Base-by-base conservation (phyloP, 2,888 invertebrate species). In the Dicyrtomina minuta region DNA sequence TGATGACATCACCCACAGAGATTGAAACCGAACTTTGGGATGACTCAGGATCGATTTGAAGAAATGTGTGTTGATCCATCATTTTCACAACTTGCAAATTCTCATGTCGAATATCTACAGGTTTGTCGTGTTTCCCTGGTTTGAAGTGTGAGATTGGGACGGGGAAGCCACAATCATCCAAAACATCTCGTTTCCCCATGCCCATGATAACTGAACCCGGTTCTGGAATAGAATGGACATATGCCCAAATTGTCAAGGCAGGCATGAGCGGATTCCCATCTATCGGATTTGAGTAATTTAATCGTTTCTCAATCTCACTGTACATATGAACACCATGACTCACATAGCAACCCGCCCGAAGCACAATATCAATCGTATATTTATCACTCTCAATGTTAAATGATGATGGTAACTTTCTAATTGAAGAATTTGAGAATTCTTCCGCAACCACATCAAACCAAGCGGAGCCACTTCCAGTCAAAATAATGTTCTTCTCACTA, bases 61-160 rank as follows among this genome's bases (percentile, higher is more conserved):
- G 49, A 66, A 71, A 77, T 13, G 72, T 44, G 46, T 77, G 76
- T 59, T 77, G 76, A 62, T 77, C 76, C 76, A 77, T 77, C 68
- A 75, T 70, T 27, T 71, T 71, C n/a, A 51, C 51, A 22, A 75
- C 56, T 44, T 60, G 62, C 76, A 72, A 75, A 12, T n/a, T n/a
- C n/a, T 60, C 12, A 4, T 33, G 8, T 43, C 43, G 58, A 13
- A 56, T 51, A 49, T 17, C 26, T 56, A 26, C n/a, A 13, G 66
- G 51, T 62, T 55, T 44, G n/a, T 3, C 43, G 49, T 62, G 33
- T 12, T 4, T 2, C 2, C 22, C 43, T 17, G 69, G 69, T 27
- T 74, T 65, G 58, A 68, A 74, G 59, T 73, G 72, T 6, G 58
- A 26, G n/a, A 53, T n/a, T 6, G 74, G 72, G 8, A 71, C 66